These are phyloP conservation scores for Glaucopsyche alexis DNA, from an alignment of 2,888 invertebrate genomes.

Conservation along the genomic window DNA sequence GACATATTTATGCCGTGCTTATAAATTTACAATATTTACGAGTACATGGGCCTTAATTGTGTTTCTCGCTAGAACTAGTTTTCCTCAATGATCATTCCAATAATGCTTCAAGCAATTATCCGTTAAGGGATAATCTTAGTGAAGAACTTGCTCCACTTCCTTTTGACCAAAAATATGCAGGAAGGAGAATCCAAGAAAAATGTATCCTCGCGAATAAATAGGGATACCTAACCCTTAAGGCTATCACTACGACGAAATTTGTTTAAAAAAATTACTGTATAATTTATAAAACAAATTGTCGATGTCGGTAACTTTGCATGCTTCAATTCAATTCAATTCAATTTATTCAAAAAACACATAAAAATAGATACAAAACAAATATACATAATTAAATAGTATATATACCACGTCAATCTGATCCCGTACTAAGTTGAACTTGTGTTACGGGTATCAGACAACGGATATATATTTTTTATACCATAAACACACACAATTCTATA, in stretches of 20 bases:
- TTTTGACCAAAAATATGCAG: constrained; percentile 9
- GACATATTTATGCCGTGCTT: too few species aligned
- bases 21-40: too few species aligned
- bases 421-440: too few species aligned
- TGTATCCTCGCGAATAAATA: constrained; percentile 2
- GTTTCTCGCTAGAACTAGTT: constrained; percentile 12
- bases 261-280: neutral
- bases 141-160: neutral
- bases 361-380: too few species aligned
- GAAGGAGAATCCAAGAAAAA: constrained; percentile 1
- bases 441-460: too few species aligned
- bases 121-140: constrained; percentile 9
- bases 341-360: too few species aligned
- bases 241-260: neutral
- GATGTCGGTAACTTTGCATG: neutral
- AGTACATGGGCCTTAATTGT: neutral
- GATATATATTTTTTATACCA: too few species aligned
- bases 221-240: neutral
- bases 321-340: too few species aligned
- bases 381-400: too few species aligned
- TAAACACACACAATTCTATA: too few species aligned
- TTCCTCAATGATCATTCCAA: constrained; percentile 11
- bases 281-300: neutral
- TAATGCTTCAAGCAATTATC: constrained; percentile 8
- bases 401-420: too few species aligned